Conservation (phyloP, 2,113 vertebrate genomes). For the Orientallactaga bullata region DNA sequence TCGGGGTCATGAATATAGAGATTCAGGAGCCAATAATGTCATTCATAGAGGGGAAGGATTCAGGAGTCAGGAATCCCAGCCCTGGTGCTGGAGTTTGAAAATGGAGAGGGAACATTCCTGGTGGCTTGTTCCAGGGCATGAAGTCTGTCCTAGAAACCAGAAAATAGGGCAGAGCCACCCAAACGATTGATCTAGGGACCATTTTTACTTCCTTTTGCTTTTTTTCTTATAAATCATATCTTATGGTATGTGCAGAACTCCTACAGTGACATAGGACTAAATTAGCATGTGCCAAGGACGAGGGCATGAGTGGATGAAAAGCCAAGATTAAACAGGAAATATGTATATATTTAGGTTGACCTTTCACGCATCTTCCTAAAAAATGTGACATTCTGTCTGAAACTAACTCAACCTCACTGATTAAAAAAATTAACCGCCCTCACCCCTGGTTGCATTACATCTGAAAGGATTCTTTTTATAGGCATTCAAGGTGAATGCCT, state of each 20-base stretch:
- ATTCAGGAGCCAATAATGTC: neutral
- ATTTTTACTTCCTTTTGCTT: constrained; percentile 73
- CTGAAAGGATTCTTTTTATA: constrained; percentile 1
- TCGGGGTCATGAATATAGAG: neutral
- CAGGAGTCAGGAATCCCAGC: neutral
- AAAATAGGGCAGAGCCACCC: constrained; percentile 78
- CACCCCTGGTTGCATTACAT: neutral
- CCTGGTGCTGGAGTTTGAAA: neutral
- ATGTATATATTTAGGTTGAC: constrained; percentile 75
- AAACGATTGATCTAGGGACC: constrained; percentile 70
- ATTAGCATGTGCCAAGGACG: constrained; percentile 77
- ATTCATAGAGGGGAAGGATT: neutral
- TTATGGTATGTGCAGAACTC: constrained; percentile 55
- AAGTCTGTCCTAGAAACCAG: constrained; percentile 79
- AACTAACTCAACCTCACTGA: constrained; percentile 50
- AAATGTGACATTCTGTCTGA: constrained; percentile 58
- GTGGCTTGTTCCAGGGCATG: neutral
- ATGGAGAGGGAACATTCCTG: neutral
- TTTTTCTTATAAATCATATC: constrained; percentile 64
- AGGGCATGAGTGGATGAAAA: constrained; percentile 73
- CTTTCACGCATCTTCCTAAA: constrained; percentile 59
- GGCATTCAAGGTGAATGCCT: neutral
- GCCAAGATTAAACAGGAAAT: constrained; percentile 69
- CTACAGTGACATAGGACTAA: constrained; percentile 70
- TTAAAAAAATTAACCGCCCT: constrained; percentile 61